Conservation (phyloP, 2,888 invertebrate genomes). For the Dryococelus australis region DNA sequence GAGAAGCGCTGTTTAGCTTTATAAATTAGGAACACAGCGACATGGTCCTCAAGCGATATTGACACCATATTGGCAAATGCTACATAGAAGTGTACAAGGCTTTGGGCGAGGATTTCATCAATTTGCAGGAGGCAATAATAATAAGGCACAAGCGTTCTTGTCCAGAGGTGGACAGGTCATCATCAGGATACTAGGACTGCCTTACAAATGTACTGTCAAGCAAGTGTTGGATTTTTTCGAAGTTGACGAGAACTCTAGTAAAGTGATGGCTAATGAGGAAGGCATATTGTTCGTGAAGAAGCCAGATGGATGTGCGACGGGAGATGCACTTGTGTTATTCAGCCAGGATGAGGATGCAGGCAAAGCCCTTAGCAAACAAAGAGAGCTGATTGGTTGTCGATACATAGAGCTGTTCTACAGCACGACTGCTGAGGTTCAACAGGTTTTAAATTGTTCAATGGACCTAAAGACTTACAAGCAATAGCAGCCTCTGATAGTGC, state of each 20-base stretch:
- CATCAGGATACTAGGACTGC: too few relatives aligned
- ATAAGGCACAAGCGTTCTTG: too few relatives aligned
- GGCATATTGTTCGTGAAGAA: constrained; percentile 96
- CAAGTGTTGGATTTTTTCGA: constrained; percentile 98
- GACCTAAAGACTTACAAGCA: constrained; percentile 77
- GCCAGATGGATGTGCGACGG: constrained; percentile 94
- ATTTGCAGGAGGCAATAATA: too few relatives aligned
- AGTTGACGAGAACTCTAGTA: constrained; percentile 84
- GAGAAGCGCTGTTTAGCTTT: too few relatives aligned
- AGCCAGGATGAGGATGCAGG: constrained; percentile 89
- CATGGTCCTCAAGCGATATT: too few relatives aligned
- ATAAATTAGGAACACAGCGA: too few relatives aligned
- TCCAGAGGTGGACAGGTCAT: too few relatives aligned
- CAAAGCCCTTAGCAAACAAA: constrained; percentile 90
- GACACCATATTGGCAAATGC: too few relatives aligned
- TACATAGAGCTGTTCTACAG: constrained; percentile 98
- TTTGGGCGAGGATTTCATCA: too few relatives aligned
- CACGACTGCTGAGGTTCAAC: constrained; percentile 98
- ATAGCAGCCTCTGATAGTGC: constrained; percentile 68
- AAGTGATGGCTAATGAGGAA: constrained; percentile 90
- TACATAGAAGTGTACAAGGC: too few relatives aligned
- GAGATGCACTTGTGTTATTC: constrained; percentile 98
- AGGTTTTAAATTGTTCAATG: constrained; percentile 93
- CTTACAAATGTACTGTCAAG: too few relatives aligned
- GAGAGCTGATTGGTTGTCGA: constrained; percentile 93